Evolutionary conservation across 2,888 invertebrate species (phyloP), one percentile per base, ranked within the genome.

Genomic region (Aproaerema taeniolella): DNA sequence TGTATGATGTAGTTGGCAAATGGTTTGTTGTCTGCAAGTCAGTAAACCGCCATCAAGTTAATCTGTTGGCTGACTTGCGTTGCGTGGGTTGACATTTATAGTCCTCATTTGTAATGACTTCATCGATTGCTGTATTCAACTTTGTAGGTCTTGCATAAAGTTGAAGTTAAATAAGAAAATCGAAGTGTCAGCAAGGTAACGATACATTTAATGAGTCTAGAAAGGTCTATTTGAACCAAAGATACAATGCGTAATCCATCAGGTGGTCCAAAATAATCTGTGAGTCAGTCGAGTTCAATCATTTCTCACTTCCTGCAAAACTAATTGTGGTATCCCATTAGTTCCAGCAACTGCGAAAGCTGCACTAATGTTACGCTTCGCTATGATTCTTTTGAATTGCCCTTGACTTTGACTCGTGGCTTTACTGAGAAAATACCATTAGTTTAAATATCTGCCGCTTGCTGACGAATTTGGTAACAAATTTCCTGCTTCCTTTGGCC

Each of bases 11-110:
- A 2, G 33, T 33, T 24, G 13, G 31, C 16, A 24, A 28, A 32
- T 41, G 34, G 43, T 38, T 37, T 35, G 33, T 43, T 40, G 37
- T 42, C 37, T 43, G 33, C 24, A n/a, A 33, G 28, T 31, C 45
- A 43, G 52, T 58, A 60, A 46, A 43, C 49, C 53, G 55, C 56
- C 54, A 63, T 71, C 64, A 69, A 65, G 61, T 61, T 63, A 65
- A 65, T 67, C 53, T 61, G 55, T 56, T 51, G 51, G 55, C 48
- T 61, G 58, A 62, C 58, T n/a, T n/a, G n/a, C n/a, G 57, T 55
- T 67, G 76, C 63, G 81, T 81, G 71, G 80, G 81, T 55, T 53
- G 44, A 54, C 72, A 77, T 78, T 79, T 80, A 73, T 75, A 70
- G 71, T 58, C 64, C 69, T 65, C 67, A 61, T 66, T 61, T 61